Evolutionary conservation across 1,140 invertebrate genomes (phyloP), one percentile per base, ranked within the genome.

Genomic region (Armadillidium nasatum): DNA sequence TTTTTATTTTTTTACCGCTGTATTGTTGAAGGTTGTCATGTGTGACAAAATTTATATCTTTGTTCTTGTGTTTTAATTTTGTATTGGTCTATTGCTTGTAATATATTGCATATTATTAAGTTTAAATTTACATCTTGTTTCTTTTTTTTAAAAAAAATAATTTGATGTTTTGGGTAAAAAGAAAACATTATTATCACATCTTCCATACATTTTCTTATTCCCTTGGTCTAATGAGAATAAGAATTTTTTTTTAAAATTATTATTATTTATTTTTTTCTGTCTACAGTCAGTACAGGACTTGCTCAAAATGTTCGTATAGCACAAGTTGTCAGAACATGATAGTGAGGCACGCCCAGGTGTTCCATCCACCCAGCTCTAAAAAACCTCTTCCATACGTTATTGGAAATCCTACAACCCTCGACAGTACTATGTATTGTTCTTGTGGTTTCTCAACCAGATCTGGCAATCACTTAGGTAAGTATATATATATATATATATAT

Each of bases 291-390:
- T 87, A 88, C 82, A 87, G 90, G 78, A 88, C 85, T 75, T 94
- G 92, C 84, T 87, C 87, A 66, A 90, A 91, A 77, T 94, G 93
- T 82, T 88, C 89, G 78, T 94, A 90, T 82, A 87, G 89, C 70
- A 92, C 91, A 7, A 90, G 89, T 75, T 94, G 93, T 84, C 89
- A 89, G 83, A 88, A 88, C 75, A 90, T 91, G 0, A 90, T 93
- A 85, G 87, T 89, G 80, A 88, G 89, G 71, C 93, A 94, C 85
- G 86, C 86, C 75, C 87, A 86, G 13, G 73, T 78, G 23, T 82
- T 83, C 82, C 80, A 76, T 73, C 77, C 43, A 60, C 78, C 10
- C 21, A 67, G 71, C 60, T 44, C 68, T 44, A 71, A n/a, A 21
- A 74, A 44, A 43, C 50, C 44, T 22, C 68, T 43, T 11, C 45